Percentiles rank a stretch among this genome's conserved stretches.
Conservation (phyloP, 1,140 invertebrate genomes). For the Ostrea denselamellosa region DNA sequence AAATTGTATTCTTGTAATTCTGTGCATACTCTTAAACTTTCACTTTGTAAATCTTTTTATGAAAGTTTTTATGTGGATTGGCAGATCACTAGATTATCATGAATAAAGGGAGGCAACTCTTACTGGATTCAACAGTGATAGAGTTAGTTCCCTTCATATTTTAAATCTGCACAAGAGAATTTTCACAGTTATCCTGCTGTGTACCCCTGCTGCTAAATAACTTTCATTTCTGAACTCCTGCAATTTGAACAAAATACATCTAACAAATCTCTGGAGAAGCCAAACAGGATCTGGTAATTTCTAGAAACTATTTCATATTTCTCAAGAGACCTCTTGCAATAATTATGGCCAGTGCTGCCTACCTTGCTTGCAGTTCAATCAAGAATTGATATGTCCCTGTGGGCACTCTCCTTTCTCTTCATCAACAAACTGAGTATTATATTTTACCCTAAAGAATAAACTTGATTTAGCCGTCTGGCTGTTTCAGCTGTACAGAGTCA, state of each 20-base stretch:
- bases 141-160: not conserved
- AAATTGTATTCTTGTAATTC: not conserved
- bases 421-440: slow-evolving; percentile 43
- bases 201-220: slow-evolving; percentile 48
- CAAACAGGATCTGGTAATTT: slow-evolving; percentile 54
- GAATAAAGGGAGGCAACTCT: not conserved
- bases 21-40: not conserved
- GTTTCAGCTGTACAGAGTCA: slow-evolving; percentile 12
- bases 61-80: not conserved
- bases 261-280: slow-evolving; percentile 41
- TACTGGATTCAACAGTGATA: not conserved
- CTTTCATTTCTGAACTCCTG: slow-evolving; percentile 21
- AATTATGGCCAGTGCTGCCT: slow-evolving; percentile 49
- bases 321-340: slow-evolving; percentile 48
- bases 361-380: slow-evolving; percentile 43
- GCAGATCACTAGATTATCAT: no score
- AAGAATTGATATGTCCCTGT: slow-evolving; percentile 40
- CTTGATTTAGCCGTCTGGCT: not conserved
- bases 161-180: not conserved
- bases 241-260: slow-evolving; percentile 50
- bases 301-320: slow-evolving; percentile 54
- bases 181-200: not conserved
- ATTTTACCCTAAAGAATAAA: slow-evolving; percentile 45
- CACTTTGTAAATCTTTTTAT: not conserved
- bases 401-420: slow-evolving; percentile 23